These are phyloP conservation scores for Danio kyathit DNA, from an alignment of 2,797 vertebrate genomes.

Conservation along the genomic window DNA sequence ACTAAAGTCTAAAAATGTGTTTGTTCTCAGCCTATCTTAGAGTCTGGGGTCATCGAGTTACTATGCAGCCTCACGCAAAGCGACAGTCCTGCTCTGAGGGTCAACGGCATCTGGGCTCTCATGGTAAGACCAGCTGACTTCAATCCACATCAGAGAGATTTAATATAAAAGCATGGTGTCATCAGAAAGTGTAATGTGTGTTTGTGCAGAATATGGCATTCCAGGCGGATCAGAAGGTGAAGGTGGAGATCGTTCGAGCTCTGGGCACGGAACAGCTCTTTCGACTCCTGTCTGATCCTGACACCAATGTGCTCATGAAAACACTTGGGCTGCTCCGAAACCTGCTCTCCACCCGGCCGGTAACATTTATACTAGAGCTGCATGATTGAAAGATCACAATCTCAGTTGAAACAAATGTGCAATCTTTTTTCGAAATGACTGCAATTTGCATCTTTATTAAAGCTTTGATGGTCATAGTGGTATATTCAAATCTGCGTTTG, in stretches of 20 bases:
- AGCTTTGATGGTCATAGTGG: too few species aligned
- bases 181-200: not conserved
- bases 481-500: too few species aligned
- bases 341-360: conserved; percentile 93
- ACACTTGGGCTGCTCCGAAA: conserved; percentile 96
- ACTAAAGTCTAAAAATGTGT: not conserved
- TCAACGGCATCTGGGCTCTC: conserved; percentile 99
- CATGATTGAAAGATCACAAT: too few species aligned
- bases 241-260: conserved; percentile 94
- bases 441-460: too few species aligned
- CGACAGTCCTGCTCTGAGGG: conserved; percentile 94
- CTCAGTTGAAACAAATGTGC: too few species aligned
- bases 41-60: conserved; percentile 97
- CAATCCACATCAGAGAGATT: not conserved
- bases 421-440: too few species aligned
- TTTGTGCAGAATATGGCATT: conserved; percentile 95
- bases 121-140: conserved; percentile 84
- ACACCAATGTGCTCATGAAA: conserved; percentile 97
- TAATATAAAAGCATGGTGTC: not conserved
- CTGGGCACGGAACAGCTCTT: conserved; percentile 96
- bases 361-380: conserved; percentile 76
- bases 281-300: conserved; percentile 94
- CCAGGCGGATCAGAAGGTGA: conserved; percentile 99
- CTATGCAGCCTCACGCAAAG: conserved; percentile 98
- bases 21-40: conserved; percentile 90